These are phyloP conservation scores for Cirrhinus molitorella DNA, from an alignment of 2,797 vertebrate genomes.

Conservation along the genomic window DNA sequence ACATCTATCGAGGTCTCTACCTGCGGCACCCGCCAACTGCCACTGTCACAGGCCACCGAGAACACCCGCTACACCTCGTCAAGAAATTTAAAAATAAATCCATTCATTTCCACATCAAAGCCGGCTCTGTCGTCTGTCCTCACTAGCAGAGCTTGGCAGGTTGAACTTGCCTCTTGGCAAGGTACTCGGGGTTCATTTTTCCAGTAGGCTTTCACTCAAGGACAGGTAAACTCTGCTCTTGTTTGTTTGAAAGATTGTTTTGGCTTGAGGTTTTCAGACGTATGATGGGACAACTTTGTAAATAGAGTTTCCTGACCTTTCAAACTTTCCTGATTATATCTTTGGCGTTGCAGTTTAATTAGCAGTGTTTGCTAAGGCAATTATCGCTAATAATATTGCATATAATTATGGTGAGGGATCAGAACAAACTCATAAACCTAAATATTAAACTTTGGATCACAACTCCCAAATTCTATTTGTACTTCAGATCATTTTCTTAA, in stretches of 20 bases:
- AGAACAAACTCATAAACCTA: not conserved
- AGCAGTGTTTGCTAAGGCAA: not conserved
- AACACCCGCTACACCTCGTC: slow-evolving; percentile 79
- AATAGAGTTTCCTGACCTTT: slow-evolving; percentile 52
- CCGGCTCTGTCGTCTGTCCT: slow-evolving; percentile 69
- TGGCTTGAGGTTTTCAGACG: slow-evolving; percentile 46
- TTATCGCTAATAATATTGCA: not conserved
- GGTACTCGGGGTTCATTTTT: slow-evolving; percentile 62
- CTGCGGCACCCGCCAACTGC: slow-evolving; percentile 78
- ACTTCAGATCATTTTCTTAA: not conserved
- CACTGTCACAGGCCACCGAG: slow-evolving; percentile 77
- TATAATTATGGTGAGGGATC: not conserved
- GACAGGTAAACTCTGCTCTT: slow-evolving; percentile 56
- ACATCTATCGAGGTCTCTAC: slow-evolving; percentile 83
- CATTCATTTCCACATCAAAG: slow-evolving; percentile 89
- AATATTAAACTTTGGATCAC: not conserved
- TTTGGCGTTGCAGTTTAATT: not conserved
- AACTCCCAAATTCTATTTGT: not conserved
- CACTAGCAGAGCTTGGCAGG: slow-evolving; percentile 74
- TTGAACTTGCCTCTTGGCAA: slow-evolving; percentile 77
- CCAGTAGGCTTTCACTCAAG: slow-evolving; percentile 59
- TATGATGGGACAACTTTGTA: slow-evolving; percentile 44
- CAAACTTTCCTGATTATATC: slow-evolving; percentile 43
- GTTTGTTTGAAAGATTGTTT: slow-evolving; percentile 64
- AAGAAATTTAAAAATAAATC: slow-evolving; percentile 79